These are phyloP conservation scores for Lottia scabra DNA, from an alignment of 2,888 invertebrate genomes.

Conservation along the genomic window DNA sequence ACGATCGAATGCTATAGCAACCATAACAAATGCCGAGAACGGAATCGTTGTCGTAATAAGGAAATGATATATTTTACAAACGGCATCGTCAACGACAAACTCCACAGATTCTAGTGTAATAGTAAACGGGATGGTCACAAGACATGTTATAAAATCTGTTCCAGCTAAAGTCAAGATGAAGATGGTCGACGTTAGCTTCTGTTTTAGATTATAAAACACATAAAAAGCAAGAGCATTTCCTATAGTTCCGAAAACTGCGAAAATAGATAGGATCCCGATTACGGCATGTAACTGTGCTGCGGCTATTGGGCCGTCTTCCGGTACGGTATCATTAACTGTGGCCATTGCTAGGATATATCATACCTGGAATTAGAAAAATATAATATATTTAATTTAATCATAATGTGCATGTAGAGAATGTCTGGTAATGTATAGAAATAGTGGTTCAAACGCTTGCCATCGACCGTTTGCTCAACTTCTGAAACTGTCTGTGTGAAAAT, in stretches of 20 bases:
- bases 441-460: no score
- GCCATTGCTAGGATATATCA: background rate
- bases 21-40: slow-evolving; percentile 63
- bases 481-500: no score
- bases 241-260: slow-evolving; percentile 58
- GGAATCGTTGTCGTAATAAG: slow-evolving; percentile 59
- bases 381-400: no score
- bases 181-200: slow-evolving; percentile 60
- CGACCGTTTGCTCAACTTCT: no score
- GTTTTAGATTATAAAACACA: slow-evolving; percentile 55
- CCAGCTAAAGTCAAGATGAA: slow-evolving; percentile 63
- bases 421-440: no score
- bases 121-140: slow-evolving; percentile 61
- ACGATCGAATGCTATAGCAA: slow-evolving; percentile 62
- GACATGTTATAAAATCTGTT: slow-evolving; percentile 60
- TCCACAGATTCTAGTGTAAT: slow-evolving; percentile 57
- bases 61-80: slow-evolving; percentile 60
- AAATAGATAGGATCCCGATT: slow-evolving; percentile 49
- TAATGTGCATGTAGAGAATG: no score
- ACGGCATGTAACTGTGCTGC: slow-evolving; percentile 30
- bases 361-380: no score
- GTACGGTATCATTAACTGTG: background rate
- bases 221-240: slow-evolving; percentile 66
- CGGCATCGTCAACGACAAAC: slow-evolving; percentile 45
- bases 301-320: background rate